Percentiles rank a stretch among this genome's conserved stretches.
phyloP scores from a whole-genome alignment of 2,797 vertebrate species.

The Sphaeramia orbicularis region DNA sequence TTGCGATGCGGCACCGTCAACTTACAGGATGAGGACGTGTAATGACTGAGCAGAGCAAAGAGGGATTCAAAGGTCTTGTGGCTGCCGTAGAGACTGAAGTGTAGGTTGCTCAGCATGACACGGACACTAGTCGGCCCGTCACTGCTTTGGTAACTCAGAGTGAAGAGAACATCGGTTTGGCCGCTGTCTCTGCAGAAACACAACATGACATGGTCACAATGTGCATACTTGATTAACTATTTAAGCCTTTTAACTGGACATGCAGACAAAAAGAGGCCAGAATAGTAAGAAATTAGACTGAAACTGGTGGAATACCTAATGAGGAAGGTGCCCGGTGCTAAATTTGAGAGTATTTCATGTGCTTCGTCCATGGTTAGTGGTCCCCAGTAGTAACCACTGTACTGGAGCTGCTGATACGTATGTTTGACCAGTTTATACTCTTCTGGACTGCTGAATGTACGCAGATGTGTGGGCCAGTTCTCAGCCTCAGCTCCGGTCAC shows the following conservation, averaged over 20 bases:
- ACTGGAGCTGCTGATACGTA: constrained; percentile 87
- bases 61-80: constrained; percentile 90
- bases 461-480: constrained; percentile 85
- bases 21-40: constrained; percentile 88
- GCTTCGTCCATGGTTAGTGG: constrained; percentile 90
- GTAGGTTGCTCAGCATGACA: constrained; percentile 88
- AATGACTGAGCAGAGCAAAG: constrained; percentile 91
- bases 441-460: constrained; percentile 87
- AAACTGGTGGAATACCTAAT: constrained; percentile 78
- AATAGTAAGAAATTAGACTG: neutral
- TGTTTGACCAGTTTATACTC: constrained; percentile 90
- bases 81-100: constrained; percentile 92
- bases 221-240: neutral
- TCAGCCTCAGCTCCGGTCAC: constrained; percentile 1
- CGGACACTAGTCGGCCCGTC: constrained; percentile 92
- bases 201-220: constrained; percentile 11
- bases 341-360: constrained; percentile 84
- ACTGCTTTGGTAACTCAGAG: constrained; percentile 91
- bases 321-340: constrained; percentile 90
- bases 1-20: constrained; percentile 88
- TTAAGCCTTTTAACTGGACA: neutral
- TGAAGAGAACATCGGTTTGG: constrained; percentile 94
- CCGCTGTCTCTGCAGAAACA: constrained; percentile 88
- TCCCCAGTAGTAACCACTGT: constrained; percentile 96
- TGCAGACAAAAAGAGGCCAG: neutral